Conservation (phyloP, 2,113 vertebrate genomes). For the Oryzias celebensis region DNA sequence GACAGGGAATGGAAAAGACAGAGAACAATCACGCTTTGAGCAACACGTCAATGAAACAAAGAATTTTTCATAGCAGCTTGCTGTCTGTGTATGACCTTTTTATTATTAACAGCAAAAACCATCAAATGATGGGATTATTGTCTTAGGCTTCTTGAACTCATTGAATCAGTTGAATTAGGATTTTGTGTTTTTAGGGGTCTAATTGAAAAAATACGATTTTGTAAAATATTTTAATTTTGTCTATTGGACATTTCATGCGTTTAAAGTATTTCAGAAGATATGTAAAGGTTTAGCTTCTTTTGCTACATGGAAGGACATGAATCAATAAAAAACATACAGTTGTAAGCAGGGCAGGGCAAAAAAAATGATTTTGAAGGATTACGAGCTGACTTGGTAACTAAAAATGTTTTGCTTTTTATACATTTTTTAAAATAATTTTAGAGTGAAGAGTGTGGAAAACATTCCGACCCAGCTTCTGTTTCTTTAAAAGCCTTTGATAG, state of each 20-base stretch:
- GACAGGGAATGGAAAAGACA: constrained; percentile 44
- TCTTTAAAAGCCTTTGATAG: constrained; percentile 28
- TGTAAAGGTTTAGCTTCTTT: no score
- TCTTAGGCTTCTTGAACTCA: constrained; percentile 10
- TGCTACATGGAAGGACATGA: no score
- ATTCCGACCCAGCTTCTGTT: not conserved
- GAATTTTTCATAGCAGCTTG: constrained; percentile 43
- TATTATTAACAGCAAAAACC: constrained; percentile 23
- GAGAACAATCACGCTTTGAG: constrained; percentile 55
- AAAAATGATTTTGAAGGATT: constrained; percentile 1
- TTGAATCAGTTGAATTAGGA: constrained; percentile 22
- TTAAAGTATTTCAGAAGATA: not conserved
- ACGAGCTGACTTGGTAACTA: not conserved
- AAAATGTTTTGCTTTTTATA: constrained; percentile 5
- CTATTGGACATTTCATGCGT: constrained; percentile 4
- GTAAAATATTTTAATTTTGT: constrained; percentile 6
- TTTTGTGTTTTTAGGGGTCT: not conserved
- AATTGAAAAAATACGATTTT: constrained; percentile 1
- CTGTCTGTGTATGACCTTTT: constrained; percentile 46
- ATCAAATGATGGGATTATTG: constrained; percentile 24
- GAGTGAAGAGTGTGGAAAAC: constrained; percentile 9
- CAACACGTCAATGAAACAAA: constrained; percentile 43
- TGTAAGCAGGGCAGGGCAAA: not conserved
- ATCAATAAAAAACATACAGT: no score
- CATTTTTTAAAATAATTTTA: constrained; percentile 3